Evolutionary conservation across 1,140 invertebrate species (phyloP).

Genomic region (Pemphigus obesinymphae): DNA sequence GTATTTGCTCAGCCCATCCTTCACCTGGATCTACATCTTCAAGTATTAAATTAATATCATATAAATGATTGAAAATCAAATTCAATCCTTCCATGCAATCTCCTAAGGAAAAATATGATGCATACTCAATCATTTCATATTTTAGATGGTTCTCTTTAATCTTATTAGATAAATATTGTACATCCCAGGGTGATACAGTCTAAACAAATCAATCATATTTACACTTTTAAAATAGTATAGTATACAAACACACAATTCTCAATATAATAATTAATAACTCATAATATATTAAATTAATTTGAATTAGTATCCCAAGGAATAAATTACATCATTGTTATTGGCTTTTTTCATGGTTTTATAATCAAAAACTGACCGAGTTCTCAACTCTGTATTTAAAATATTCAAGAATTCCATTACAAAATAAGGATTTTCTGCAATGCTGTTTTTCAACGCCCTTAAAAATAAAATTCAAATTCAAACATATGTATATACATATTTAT

Average conservation of each 20-base stretch:
- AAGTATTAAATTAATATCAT: slow-evolving; percentile 69
- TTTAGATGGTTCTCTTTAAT: slow-evolving; percentile 67
- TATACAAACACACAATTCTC: neutral
- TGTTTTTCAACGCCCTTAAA: slow-evolving; percentile 74
- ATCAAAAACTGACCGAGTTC: slow-evolving; percentile 44
- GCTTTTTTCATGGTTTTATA: slow-evolving; percentile 30
- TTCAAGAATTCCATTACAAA: slow-evolving; percentile 77
- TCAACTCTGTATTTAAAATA: slow-evolving; percentile 65
- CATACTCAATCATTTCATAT: slow-evolving; percentile 63
- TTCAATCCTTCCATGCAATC: slow-evolving; percentile 94
- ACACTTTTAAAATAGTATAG: neutral
- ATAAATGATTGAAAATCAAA: slow-evolving; percentile 73
- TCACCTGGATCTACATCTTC: slow-evolving; percentile 71
- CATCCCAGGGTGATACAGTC: slow-evolving; percentile 73
- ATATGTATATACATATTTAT: slow-evolving; percentile 36
- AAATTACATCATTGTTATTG: slow-evolving; percentile 27
- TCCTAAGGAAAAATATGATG: slow-evolving; percentile 89
- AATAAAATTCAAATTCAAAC: slow-evolving; percentile 43
- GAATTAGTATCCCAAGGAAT: neutral
- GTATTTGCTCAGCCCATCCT: slow-evolving; percentile 78
- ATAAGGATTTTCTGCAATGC: slow-evolving; percentile 74
- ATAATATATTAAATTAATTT: neutral
- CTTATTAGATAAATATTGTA: slow-evolving; percentile 71
- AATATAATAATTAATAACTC: neutral
- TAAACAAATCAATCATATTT: slow-evolving; percentile 44